phyloP scores from a whole-genome alignment of 2,797 vertebrate species.

The Lepus oiostolus region DNA sequence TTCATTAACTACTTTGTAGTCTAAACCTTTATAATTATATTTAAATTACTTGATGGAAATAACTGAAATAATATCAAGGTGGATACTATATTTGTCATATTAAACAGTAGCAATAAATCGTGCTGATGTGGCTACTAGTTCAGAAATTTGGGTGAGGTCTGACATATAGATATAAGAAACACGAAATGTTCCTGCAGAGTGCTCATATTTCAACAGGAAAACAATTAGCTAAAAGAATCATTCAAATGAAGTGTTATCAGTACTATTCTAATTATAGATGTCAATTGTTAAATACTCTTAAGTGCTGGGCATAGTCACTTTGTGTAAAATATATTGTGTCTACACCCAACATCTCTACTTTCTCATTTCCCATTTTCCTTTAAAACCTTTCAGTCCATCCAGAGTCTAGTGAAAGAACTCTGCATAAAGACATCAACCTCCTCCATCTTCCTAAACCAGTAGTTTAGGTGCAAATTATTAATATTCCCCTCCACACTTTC shows the following conservation, averaged over 20 bases:
- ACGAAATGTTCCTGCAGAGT: neutral
- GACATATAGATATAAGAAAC: slow-evolving; percentile 44
- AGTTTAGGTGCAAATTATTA: neutral
- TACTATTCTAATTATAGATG: neutral
- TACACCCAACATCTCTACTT: neutral
- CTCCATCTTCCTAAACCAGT: neutral
- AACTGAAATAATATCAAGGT: no score
- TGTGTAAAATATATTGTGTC: neutral
- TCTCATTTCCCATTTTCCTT: neutral
- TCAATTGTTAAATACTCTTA: neutral
- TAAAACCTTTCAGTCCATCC: neutral
- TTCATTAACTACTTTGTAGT: slow-evolving; percentile 14
- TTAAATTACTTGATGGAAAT: no score
- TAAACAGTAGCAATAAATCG: no score
- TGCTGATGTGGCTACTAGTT: no score
- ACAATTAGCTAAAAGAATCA: neutral
- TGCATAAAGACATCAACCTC: neutral
- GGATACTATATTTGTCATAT: no score
- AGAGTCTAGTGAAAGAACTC: neutral
- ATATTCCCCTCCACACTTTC: neutral
- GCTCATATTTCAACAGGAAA: neutral
- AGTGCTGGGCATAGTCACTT: neutral
- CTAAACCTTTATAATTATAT: neutral
- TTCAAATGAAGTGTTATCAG: neutral
- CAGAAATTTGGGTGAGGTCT: neutral